Evolutionary conservation across 2,113 vertebrate species (phyloP), one percentile per base, ranked within the genome.

Genomic region (Lophura nycthemera): DNA sequence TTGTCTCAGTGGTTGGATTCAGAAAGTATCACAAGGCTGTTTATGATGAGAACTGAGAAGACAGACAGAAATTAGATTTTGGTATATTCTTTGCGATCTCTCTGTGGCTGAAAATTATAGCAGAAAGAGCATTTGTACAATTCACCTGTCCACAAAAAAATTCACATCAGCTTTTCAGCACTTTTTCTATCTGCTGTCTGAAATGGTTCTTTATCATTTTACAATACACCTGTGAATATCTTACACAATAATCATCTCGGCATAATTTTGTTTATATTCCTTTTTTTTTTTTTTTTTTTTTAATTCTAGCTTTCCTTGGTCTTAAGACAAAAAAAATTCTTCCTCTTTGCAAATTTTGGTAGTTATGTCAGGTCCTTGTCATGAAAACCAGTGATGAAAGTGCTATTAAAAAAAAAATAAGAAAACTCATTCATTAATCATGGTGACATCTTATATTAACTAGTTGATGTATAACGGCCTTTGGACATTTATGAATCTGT

Each of bases 391-490:
- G 61, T 59, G 57, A 82, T 67, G 73, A 81, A 94, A 88, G n/a
- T 72, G 22, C 56, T 8, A 19, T 59, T 59, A 59, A 7, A 11
- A 57, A 54, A 54, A 54, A 54, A 54, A 52, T n/a, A 57, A 10
- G 10, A 57, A 56, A 42, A 9, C 14, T 83, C 65, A 72, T 88
- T 93, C 72, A 94, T 94, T 95, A 94, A 90, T 95, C 85, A 90
- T 54, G 9, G 38, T 91, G 91, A 90, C 69, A 94, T 83, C 60
- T 94, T 75, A 73, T 86, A 94, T 96, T 94, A 97, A 95, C 91
- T 75, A 57, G 34, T 81, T 95, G 92, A 92, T 81, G 47, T 78
- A 59, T 43, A 86, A 92, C 83, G 57, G 30, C 83, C 77, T 90
- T 88, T 75, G 69, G 79, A 61, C 72, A 81, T 84, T 91, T 89